Percentiles rank a stretch among this genome's conserved stretches.
Conservation (phyloP, 2,113 vertebrate genomes). For the Apteryx mantelli region DNA sequence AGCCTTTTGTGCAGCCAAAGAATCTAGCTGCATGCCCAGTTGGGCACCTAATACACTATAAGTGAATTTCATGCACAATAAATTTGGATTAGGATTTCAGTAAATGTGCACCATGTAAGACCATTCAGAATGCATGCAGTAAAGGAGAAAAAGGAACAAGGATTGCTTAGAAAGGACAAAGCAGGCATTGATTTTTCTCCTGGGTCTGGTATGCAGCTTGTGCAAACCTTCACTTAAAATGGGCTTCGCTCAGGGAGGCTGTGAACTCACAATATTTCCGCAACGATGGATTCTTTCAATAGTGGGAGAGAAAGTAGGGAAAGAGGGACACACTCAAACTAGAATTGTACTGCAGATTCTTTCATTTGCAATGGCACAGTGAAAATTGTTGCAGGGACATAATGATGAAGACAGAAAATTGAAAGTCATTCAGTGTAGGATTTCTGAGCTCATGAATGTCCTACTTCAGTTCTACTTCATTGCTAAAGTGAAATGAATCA, state of each 20-base stretch:
- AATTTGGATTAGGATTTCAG: conserved; percentile 30
- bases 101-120: neutral
- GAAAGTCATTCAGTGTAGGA: neutral
- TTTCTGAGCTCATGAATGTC: neutral
- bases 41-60: neutral
- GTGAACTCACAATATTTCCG: neutral
- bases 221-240: neutral
- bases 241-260: neutral
- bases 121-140: neutral
- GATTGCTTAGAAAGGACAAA: neutral
- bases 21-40: neutral
- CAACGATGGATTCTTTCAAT: neutral
- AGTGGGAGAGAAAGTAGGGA: neutral
- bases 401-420: neutral
- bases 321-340: neutral
- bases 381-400: neutral
- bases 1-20: neutral
- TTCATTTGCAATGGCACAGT: neutral
- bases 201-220: neutral
- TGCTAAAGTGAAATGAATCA: neutral
- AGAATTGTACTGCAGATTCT: neutral
- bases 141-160: neutral
- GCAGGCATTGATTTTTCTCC: neutral
- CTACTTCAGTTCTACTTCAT: neutral
- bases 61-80: conserved; percentile 29